phyloP scores from a whole-genome alignment of 2,113 vertebrate genomes.

The Nyctereutes procyonoides region DNA sequence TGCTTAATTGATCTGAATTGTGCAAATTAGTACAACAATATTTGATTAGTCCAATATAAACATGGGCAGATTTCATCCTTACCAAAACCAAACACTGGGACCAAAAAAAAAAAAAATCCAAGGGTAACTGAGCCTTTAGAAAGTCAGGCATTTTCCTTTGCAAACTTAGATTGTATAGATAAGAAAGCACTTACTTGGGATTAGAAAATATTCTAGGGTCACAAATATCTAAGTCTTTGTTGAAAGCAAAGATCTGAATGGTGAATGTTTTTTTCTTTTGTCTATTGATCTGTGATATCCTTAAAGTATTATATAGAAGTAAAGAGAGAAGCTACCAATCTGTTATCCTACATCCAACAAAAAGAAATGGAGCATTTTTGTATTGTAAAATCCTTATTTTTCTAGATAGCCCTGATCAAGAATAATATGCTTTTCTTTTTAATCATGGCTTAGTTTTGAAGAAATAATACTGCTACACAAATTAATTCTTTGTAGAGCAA shows the following conservation, averaged over 20 bases:
- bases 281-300: not conserved
- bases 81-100: not conserved
- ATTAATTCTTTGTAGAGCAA: not conserved
- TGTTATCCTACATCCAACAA: not conserved
- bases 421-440: not conserved
- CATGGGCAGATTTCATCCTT: not conserved
- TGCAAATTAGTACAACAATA: not conserved
- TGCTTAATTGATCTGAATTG: not conserved
- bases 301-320: not conserved
- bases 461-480: not conserved
- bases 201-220: not conserved
- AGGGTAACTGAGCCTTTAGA: not conserved
- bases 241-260: not conserved
- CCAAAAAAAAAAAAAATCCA: not conserved
- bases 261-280: not conserved
- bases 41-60: constrained; percentile 44
- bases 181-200: not conserved
- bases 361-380: not conserved
- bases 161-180: not conserved
- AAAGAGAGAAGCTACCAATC: not conserved
- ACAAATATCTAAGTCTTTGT: not conserved
- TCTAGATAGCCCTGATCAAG: not conserved
- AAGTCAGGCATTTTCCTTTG: not conserved
- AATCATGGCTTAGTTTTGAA: not conserved
- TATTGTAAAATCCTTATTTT: not conserved